Evolutionary conservation across 2,888 invertebrate genomes (phyloP).

Genomic region (Cheilosia grossa): DNA sequence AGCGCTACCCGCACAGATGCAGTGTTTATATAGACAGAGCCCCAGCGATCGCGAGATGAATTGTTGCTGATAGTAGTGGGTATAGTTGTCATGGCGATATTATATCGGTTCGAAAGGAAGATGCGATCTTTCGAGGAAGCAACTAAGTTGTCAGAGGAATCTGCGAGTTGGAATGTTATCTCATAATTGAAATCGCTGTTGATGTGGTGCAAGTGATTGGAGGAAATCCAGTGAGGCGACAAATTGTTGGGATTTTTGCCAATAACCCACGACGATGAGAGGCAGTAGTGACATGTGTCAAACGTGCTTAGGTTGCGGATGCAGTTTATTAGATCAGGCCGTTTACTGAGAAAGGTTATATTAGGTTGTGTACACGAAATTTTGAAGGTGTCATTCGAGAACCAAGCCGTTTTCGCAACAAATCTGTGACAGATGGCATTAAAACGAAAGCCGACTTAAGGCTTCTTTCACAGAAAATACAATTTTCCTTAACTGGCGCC

Average conservation of each 20-base stretch:
- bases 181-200: conserved; percentile 52
- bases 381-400: too few relatives aligned
- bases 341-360: too few relatives aligned
- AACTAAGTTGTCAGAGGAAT: conserved; percentile 39
- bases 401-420: too few relatives aligned
- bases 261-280: too few relatives aligned
- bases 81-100: neutral
- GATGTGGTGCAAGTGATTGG: conserved; percentile 12
- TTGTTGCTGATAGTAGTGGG: conserved; percentile 8
- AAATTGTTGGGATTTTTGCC: conserved; percentile 11
- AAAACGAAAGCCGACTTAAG: too few relatives aligned
- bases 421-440: too few relatives aligned
- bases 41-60: conserved; percentile 42
- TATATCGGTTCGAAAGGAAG: conserved; percentile 19
- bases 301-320: too few relatives aligned
- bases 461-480: too few relatives aligned
- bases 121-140: conserved; percentile 46
- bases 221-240: conserved; percentile 9
- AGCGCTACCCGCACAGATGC: neutral
- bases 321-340: too few relatives aligned
- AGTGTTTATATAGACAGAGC: neutral
- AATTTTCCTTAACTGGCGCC: too few relatives aligned
- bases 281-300: too few relatives aligned
- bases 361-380: too few relatives aligned
- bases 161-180: conserved; percentile 50